Base-by-base conservation (phyloP, 2,113 vertebrate species). In the Muntiacus reevesi region DNA sequence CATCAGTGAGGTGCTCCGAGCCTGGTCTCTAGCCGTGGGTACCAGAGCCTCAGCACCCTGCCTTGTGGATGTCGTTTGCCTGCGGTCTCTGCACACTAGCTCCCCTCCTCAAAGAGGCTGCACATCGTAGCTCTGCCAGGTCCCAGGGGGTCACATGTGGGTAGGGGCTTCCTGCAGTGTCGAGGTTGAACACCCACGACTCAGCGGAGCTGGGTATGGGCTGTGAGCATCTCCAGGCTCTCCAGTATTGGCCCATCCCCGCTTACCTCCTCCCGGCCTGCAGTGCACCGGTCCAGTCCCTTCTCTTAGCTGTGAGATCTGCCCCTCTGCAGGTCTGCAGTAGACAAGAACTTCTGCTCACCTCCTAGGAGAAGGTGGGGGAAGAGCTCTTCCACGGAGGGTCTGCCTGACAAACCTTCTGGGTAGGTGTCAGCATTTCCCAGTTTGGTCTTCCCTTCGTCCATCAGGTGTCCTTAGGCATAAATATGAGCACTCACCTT, bases 381-480 rank as follows among this genome's bases (percentile, higher is more conserved):
- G 2, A 9, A 28, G 2, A 17, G 43, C 14, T 30, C 27, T 17
- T 79, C 27, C 43, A 2, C 19, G 43, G 40, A 79, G 43, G 4
- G 0, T 79, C 76, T 79, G 0, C 8, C 27, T 47, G 43, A 17
- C 5, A 27, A 5, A 30, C 0, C 14, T 17, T 30, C 43, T 17
- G 43, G 76, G 27, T 19, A 11, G 0, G 76, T 79, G 27, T 30
- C 1, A 1, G 3, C 15, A 50, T 30, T 19, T 79, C 76, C 30
- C 15, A 10, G 15, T 0, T 30, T 79, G 43, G 2, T 4, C 76
- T 30, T 6, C 27, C 27, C 45, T 2, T 79, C 15, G 0, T 45
- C 28, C 1, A 0, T 16, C 43, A 28, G 27, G 27, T 17, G 43
- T 79, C 76, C 27, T 79, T 8, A 50, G 27, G 15, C 27, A 17